phyloP scores from a whole-genome alignment of 2,113 vertebrate genomes.

The Melozone crissalis region DNA sequence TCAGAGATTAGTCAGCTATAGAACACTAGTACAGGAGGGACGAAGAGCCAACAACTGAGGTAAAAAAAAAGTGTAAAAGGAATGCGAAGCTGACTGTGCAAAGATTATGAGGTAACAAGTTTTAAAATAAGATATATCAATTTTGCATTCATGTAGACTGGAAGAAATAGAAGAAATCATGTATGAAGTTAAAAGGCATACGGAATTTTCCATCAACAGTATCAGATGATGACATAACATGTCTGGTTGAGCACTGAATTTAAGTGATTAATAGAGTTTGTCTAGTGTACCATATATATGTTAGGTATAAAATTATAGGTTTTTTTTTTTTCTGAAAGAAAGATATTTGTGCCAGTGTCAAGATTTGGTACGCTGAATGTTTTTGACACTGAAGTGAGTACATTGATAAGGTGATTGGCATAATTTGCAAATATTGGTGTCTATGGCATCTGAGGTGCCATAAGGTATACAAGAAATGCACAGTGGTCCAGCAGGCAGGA shows the following conservation, averaged over 20 bases:
- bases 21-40: neutral
- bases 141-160: neutral
- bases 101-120: neutral
- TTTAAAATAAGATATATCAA: neutral
- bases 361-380: neutral
- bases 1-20: neutral
- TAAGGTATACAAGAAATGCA: neutral
- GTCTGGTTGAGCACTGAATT: neutral
- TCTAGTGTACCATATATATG: neutral
- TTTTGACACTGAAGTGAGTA: neutral
- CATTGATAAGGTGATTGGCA: neutral
- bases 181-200: neutral
- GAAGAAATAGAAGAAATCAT: neutral
- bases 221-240: neutral
- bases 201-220: neutral
- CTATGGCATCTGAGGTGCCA: neutral
- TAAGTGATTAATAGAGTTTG: neutral
- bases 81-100: neutral
- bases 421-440: neutral
- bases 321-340: neutral
- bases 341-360: neutral
- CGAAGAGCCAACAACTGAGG: neutral
- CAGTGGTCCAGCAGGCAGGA: neutral
- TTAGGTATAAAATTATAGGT: neutral
- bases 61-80: neutral